Evolutionary conservation across 2,113 vertebrate genomes (phyloP).

Genomic region (Irena cyanogastra): DNA sequence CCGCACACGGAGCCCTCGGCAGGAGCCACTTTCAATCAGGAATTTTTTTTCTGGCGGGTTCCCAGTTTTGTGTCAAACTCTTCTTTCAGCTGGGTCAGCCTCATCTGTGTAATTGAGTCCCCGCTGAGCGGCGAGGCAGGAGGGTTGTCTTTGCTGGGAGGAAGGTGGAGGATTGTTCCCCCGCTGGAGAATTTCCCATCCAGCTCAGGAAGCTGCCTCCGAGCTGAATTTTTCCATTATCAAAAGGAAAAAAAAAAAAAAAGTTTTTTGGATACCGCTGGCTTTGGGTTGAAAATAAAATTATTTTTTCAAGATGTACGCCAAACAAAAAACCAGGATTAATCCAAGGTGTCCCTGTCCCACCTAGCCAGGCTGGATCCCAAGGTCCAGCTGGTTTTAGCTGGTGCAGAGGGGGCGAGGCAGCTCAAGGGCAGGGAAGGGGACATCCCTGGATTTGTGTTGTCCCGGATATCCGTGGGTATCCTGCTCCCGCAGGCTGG

Average conservation of each 20-base stretch:
- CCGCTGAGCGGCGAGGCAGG: background rate
- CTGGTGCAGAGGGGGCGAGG: background rate
- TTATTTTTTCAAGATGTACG: background rate
- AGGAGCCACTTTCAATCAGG: constrained; percentile 25
- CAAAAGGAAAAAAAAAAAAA: background rate
- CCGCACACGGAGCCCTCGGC: background rate
- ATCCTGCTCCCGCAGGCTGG: background rate
- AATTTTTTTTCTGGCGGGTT: constrained; percentile 1
- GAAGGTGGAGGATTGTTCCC: background rate
- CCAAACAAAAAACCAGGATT: background rate
- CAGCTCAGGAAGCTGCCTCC: background rate
- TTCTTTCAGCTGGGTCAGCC: background rate
- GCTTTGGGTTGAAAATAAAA: background rate
- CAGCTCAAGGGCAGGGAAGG: background rate
- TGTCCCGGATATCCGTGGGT: background rate
- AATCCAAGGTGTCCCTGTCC: background rate
- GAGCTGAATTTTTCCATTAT: background rate
- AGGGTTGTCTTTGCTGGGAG: background rate
- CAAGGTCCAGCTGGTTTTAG: background rate
- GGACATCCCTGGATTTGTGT: rapidly evolving
- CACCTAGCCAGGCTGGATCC: background rate
- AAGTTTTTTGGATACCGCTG: rapidly evolving
- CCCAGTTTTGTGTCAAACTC: background rate
- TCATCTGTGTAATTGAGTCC: background rate
- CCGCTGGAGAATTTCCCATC: background rate